A percentile compares a stretch with the other conserved stretches of the same genome.
These are phyloP conservation scores for Cygnus olor DNA, from an alignment of 2,797 vertebrate species.

Conservation along the genomic window DNA sequence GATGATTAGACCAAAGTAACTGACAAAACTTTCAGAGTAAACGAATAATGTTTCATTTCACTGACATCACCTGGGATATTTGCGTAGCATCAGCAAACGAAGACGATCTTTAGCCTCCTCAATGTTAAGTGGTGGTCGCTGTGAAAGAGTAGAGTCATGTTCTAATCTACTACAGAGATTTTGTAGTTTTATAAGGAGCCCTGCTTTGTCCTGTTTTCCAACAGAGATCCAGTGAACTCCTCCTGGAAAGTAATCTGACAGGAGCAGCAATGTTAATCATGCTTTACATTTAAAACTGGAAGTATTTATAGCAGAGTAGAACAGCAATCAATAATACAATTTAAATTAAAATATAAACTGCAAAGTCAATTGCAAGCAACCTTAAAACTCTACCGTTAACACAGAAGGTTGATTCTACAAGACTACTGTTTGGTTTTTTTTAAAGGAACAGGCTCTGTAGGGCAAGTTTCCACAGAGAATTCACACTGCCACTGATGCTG, in stretches of 20 bases:
- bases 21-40: not conserved
- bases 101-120: slow-evolving; percentile 96
- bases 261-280: not conserved
- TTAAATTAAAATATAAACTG: not conserved
- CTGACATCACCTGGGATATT: slow-evolving; percentile 84
- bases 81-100: slow-evolving; percentile 88
- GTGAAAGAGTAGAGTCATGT: slow-evolving; percentile 81
- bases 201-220: slow-evolving; percentile 92
- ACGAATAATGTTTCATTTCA: not conserved
- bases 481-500: not conserved
- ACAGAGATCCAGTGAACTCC: slow-evolving; percentile 95
- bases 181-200: slow-evolving; percentile 93
- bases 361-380: not conserved
- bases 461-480: not conserved
- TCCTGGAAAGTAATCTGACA: slow-evolving; percentile 89
- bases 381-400: not conserved
- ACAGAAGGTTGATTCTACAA: not conserved
- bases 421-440: not conserved
- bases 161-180: slow-evolving; percentile 93
- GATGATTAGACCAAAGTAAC: not conserved
- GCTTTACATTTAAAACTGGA: not conserved
- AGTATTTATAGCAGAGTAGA: not conserved
- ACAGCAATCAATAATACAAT: not conserved
- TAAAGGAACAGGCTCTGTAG: not conserved
- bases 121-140: slow-evolving; percentile 87